Base-by-base conservation (phyloP, 2,888 invertebrate species). In the Yponomeuta malinellus region DNA sequence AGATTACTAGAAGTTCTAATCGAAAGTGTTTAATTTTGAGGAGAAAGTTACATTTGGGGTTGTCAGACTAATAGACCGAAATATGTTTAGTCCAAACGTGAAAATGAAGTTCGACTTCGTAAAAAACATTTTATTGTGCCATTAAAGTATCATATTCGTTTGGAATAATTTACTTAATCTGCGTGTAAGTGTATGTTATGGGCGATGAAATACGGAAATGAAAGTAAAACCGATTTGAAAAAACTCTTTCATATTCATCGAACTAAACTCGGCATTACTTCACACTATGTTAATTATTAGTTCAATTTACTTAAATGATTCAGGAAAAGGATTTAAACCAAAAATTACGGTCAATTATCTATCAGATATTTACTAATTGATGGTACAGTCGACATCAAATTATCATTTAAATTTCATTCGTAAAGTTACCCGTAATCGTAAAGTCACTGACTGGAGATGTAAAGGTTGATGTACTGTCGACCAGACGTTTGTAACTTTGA, bases 81-180 rank as follows among this genome's bases (percentile, higher is more conserved):
- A 43, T 43, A 43, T 8, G 6, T 59, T 59, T 59, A 59, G 52
- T 2, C 2, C 15, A 59, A 59, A 59, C 43, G 43, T 43, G 6
- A 67, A 67, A 67, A 33, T 43, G 9, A 64, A 23, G 9, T 43
- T 43, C 4, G 37, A 37, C 37, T 1, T 15, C 63, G 29, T 63
- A 63, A 37, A 6, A 43, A 43, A 43, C 43, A 5, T 3, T 43
- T 43, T 67, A 10, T 70, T 63, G 12, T 70, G 15, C 15, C 59
- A 43, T 43, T 23, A 52, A 68, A 66, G 70, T 72, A 70, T 72
- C 68, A 71, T 63, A 72, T 74, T 73, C 72, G 72, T 76, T 75
- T 74, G 73, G 72, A 72, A 52, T 63, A 72, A 72, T 78, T 76
- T 74, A 72, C 74, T 72, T 77, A 79, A 80, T 77, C 76, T 73